Conservation (phyloP, 2,888 invertebrate genomes). For the Synanthedon andrenaeformis region DNA sequence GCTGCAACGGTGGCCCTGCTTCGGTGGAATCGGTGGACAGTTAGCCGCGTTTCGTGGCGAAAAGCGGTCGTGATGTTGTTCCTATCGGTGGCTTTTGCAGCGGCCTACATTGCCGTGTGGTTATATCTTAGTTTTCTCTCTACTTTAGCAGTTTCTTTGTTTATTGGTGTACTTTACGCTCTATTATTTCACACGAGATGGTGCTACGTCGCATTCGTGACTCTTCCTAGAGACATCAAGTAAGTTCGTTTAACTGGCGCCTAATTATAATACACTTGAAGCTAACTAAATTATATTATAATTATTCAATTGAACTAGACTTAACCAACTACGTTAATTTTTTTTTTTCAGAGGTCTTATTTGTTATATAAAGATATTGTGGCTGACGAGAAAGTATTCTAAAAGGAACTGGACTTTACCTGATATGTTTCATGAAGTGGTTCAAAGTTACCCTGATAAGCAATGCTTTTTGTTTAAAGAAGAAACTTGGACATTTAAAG, state of each 20-base stretch:
- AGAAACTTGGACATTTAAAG: conserved; percentile 86
- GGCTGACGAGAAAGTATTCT: conserved; percentile 73
- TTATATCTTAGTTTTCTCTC: conserved; percentile 73
- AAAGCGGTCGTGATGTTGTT: conserved; percentile 56
- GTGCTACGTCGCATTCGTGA: conserved; percentile 81
- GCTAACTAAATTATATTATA: neutral
- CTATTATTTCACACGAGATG: conserved; percentile 79
- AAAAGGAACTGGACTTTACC: conserved; percentile 80
- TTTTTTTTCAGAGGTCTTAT: conserved; percentile 74
- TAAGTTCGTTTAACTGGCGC: conserved; percentile 38
- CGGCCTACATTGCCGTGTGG: conserved; percentile 56
- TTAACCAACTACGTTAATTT: neutral
- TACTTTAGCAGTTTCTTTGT: conserved; percentile 72
- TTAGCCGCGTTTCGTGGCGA: conserved; percentile 61
- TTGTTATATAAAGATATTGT: conserved; percentile 75
- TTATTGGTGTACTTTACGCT: conserved; percentile 72
- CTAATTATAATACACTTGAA: neutral
- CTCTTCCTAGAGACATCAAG: conserved; percentile 80
- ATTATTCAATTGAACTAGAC: neutral
- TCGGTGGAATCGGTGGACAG: conserved; percentile 25
- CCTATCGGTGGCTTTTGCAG: conserved; percentile 42
- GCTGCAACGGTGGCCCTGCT: neutral
- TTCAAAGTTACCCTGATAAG: conserved; percentile 84
- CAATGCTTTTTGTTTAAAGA: conserved; percentile 85
- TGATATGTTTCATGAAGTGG: conserved; percentile 82